Conservation (phyloP, 1,140 invertebrate genomes). For the Halotydeus destructor region DNA sequence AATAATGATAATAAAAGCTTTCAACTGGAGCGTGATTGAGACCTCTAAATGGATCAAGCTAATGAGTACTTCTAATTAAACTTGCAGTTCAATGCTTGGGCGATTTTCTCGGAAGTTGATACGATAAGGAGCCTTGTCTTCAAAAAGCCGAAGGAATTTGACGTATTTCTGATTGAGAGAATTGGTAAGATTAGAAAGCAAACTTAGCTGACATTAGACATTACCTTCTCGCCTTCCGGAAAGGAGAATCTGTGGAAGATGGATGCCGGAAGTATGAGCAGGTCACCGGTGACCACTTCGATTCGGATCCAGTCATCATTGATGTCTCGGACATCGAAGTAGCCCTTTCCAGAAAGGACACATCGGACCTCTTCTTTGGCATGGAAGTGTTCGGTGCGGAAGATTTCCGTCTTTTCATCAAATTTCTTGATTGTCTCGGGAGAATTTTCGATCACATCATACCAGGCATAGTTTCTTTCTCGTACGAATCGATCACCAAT, state of each 20-base stretch:
- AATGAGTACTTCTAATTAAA: too few relatives aligned
- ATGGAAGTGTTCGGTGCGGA: constrained; percentile 85
- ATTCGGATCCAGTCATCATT: constrained; percentile 84
- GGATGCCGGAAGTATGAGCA: constrained; percentile 80
- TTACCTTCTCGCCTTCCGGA: too few relatives aligned
- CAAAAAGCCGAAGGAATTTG: too few relatives aligned
- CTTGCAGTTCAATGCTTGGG: too few relatives aligned
- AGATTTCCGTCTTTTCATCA: constrained; percentile 67
- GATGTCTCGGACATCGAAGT: constrained; percentile 80
- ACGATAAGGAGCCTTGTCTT: too few relatives aligned
- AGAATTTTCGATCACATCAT: constrained; percentile 67
- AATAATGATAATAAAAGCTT: too few relatives aligned
- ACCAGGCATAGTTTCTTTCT: constrained; percentile 63
- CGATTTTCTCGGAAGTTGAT: too few relatives aligned
- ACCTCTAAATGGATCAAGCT: too few relatives aligned
- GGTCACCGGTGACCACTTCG: constrained; percentile 54
- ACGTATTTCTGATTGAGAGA: too few relatives aligned
- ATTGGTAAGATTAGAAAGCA: too few relatives aligned
- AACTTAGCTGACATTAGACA: too few relatives aligned
- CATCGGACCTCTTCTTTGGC: constrained; percentile 91
- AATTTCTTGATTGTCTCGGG: constrained; percentile 63
- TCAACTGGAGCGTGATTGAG: too few relatives aligned
- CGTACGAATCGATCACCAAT: constrained; percentile 42
- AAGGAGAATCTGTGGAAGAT: constrained; percentile 94
- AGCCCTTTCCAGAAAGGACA: constrained; percentile 62